Base-by-base conservation (phyloP, 2,888 invertebrate genomes). In the Cheilosia pagana region DNA sequence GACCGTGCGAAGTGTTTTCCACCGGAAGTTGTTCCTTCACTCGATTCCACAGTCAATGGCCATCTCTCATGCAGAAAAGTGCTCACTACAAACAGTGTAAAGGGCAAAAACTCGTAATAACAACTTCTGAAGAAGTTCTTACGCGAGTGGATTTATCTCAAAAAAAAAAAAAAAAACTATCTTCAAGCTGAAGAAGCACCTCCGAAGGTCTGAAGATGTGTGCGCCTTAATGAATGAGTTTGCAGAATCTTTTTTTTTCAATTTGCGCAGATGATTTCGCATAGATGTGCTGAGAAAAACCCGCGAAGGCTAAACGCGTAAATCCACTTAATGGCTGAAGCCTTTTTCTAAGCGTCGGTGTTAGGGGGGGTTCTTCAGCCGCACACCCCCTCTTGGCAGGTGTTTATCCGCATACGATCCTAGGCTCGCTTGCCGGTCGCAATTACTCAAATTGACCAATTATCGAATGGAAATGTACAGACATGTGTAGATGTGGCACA, bases 381-480 rank as follows among this genome's bases (percentile, higher is more conserved):
- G 43, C 39, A 14, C 23, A 50, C 14, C 23, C 14, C 41, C 31
- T 45, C 35, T 28, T 28, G 8, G 52, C 63, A 10, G 57, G 16
- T 59, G 16, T 53, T 31, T 59, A 62, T 25, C 60, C 55, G 55
- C 72, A 62, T 68, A 72, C 62, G 25, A 60, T 59, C 23, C 53
- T 59, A 53, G 60, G 67, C 31, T 71, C 35, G 55, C 57, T 72
- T 71, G 72, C 31, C 72, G 35, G 62, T 67, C 72, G 82, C 78
- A 83, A 83, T 83, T 83, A 78, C 82, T 83, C 82, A 83, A 83
- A 83, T 78, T 83, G 78, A 83, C 78, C 82, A 83, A 74, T 83
- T 83, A 83, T 83, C 82, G 72, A 78, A 39, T 43, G 60, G 68
- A 74, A 83, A 83, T 83, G 72, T 55, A 35, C 12, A 43, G 68